Base-by-base conservation (phyloP, 2,888 invertebrate species). In the Taenaris catops region DNA sequence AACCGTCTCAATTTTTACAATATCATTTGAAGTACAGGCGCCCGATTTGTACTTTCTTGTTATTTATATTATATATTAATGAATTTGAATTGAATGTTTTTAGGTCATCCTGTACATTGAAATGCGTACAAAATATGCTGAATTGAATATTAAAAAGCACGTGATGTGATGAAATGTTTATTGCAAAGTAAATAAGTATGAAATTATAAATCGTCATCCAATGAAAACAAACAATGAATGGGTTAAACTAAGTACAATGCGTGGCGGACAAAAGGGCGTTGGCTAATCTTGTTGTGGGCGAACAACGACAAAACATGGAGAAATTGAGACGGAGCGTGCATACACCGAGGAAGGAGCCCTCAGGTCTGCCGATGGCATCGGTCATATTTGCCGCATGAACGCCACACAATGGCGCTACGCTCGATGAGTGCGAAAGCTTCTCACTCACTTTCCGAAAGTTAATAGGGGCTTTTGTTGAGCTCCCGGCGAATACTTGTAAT, bases 371-470 rank as follows among this genome's bases (percentile, higher is more conserved):
- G 46, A 46, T 73, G 79, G 72, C 72, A 68, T 63, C 58, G 59
- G 61, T 66, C 78, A 84, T 83, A 81, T 83, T 81, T 79, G 65
- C 69, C 80, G 83, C 80, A 58, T 52, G 71, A 76, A 61, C 65
- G 66, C 51, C 62, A 50, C 47, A 67, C 55, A 74, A 74, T 72
- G 58, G 61, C 50, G 54, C 55, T 46, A 48, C 55, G 59, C 52
- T 52, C 56, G 58, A 49, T 49, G 53, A 64, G 67, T 63, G 64
- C 63, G 63, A 69, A 69, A 64, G 65, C 66, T 63, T 63, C 65
- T 60, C 68, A 67, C 70, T 75, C 75, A 59, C 64, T 73, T 67
- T 59, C 70, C 68, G 59, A 72, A 80, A 81, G 73, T 81, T 84
- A 84, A 86, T 81, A 66, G 78, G 29, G 63, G 69, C 79, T 66